Conservation (phyloP, 2,888 invertebrate species). For the Anagyrus pseudococci region DNA sequence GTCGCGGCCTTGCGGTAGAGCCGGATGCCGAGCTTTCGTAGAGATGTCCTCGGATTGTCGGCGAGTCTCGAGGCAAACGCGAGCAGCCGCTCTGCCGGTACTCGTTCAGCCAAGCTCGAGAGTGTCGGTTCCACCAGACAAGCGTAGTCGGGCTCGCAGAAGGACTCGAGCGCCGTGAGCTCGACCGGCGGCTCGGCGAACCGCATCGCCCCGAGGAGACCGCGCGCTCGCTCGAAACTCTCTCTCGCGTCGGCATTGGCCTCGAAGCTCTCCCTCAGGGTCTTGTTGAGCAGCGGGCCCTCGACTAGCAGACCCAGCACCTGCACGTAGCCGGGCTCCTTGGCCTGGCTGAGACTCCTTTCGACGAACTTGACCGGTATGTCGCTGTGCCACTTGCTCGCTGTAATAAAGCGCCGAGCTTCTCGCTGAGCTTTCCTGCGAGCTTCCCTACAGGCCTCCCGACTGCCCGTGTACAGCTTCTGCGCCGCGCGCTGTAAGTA, state of each 20-base stretch:
- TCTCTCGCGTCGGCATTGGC: neutral
- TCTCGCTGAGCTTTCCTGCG: no score
- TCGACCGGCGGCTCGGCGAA: constrained; percentile 9
- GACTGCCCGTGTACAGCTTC: neutral
- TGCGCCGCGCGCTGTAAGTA: constrained; percentile 21
- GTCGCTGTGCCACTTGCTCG: constrained; percentile 24
- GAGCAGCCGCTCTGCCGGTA: neutral
- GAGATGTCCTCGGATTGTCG: neutral
- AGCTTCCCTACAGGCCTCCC: no score
- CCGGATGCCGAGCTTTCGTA: constrained; percentile 1
- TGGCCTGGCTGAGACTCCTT: constrained; percentile 6
- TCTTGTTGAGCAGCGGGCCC: constrained; percentile 2
- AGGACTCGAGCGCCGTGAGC: neutral
- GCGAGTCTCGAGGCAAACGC: neutral
- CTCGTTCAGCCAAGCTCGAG: neutral
- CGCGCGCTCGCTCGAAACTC: neutral
- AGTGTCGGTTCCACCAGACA: neutral
- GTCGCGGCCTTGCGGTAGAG: neutral
- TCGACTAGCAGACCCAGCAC: constrained; percentile 21
- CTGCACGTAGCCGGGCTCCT: constrained; percentile 5
- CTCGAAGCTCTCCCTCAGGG: neutral
- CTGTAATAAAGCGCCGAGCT: constrained; percentile 15
- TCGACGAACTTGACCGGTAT: constrained; percentile 31
- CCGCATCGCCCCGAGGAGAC: neutral
- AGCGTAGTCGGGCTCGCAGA: constrained; percentile 9